A percentile compares a stretch with the other conserved stretches of the same genome.
Evolutionary conservation across 2,113 vertebrate species (phyloP).

Genomic region (Apus apus): DNA sequence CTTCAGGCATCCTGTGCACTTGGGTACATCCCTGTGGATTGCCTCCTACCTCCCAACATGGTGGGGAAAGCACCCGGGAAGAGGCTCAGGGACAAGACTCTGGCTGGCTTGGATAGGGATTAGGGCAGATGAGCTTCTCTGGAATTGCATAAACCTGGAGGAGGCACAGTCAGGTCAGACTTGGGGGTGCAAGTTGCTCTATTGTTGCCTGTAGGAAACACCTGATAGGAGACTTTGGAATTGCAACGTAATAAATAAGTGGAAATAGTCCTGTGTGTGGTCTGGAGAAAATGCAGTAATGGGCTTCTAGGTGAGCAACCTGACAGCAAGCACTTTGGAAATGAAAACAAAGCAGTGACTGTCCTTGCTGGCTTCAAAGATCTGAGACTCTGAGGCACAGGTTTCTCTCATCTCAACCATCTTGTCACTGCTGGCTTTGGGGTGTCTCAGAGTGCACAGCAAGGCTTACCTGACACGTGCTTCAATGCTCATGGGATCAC

Average conservation of each 20-base stretch:
- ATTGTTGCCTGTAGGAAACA: neutral
- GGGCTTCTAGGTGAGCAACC: neutral
- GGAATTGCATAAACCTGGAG: neutral
- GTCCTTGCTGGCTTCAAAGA: neutral
- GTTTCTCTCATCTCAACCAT: neutral
- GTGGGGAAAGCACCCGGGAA: neutral
- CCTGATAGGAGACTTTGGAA: neutral
- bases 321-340: neutral
- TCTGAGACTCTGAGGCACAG: neutral
- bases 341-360: neutral
- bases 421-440: neutral
- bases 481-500: neutral
- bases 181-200: neutral
- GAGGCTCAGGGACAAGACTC: neutral
- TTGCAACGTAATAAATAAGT: slow-evolving; percentile 10
- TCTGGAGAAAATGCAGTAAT: neutral
- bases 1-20: neutral
- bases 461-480: neutral
- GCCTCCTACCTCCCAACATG: neutral
- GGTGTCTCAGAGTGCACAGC: neutral
- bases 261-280: neutral
- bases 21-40: neutral
- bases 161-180: neutral
- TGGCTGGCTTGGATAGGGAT: neutral
- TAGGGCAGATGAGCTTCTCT: neutral